Conservation (phyloP, 1,140 invertebrate species). For the Pogonus chalceus region DNA sequence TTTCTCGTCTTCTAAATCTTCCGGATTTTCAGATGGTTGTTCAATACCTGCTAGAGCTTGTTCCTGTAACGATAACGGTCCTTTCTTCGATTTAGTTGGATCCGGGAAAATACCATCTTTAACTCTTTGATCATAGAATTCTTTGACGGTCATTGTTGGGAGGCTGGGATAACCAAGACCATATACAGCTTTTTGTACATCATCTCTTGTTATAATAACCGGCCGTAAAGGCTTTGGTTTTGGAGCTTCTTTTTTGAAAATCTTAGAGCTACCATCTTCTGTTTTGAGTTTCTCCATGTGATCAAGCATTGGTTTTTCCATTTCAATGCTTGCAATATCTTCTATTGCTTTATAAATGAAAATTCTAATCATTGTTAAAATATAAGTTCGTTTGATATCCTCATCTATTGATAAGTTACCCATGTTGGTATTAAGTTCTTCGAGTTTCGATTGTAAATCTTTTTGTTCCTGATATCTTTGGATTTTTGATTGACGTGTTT, state of each 20-base stretch:
- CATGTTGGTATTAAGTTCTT: constrained; percentile 51
- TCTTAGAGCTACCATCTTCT: constrained; percentile 20
- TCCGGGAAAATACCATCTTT: constrained; percentile 55
- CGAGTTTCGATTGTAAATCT: constrained; percentile 60
- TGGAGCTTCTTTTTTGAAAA: constrained; percentile 24
- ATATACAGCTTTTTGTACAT: constrained; percentile 84
- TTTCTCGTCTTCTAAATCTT: constrained; percentile 46
- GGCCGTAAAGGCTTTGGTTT: constrained; percentile 58
- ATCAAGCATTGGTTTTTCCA: constrained; percentile 63
- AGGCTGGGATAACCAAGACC: constrained; percentile 90
- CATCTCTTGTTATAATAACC: constrained; percentile 86
- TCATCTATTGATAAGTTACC: constrained; percentile 61
- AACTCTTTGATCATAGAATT: constrained; percentile 88
- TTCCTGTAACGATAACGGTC: constrained; percentile 28
- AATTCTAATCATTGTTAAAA: constrained; percentile 63
- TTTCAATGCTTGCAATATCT: constrained; percentile 61
- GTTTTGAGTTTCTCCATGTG: constrained; percentile 50
- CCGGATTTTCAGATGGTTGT: constrained; percentile 43
- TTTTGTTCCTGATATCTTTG: constrained; percentile 70
- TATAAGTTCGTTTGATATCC: constrained; percentile 73
- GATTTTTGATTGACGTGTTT: constrained; percentile 61
- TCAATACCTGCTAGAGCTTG: constrained; percentile 30
- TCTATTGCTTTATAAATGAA: constrained; percentile 67
- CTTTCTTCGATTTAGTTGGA: constrained; percentile 26
- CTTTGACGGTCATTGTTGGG: constrained; percentile 84